Base-by-base conservation (phyloP, 1,140 invertebrate species). In the Drosophila rhopaloa region DNA sequence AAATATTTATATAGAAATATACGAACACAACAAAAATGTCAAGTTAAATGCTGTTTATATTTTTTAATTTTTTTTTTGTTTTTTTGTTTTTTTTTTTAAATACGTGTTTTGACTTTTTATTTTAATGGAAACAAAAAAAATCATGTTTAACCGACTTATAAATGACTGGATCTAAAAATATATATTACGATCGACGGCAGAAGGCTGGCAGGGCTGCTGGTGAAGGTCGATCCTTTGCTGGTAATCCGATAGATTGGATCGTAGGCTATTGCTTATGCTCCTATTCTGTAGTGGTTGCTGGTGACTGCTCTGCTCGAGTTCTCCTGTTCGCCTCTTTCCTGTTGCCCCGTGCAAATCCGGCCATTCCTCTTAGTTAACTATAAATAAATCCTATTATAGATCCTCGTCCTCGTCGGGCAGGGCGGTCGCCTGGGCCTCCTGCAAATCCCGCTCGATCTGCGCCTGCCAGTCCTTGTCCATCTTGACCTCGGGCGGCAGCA, bases 391-490 rank as follows among this genome's bases (percentile, higher is more conserved):
- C n/a, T n/a, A n/a, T 92, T 97, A 98, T 93, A 98, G 95, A 93
- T 99, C 98, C 94, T 98, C 98, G 93, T 99, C 98, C 91, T 99
- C 98, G 86, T 99, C 98, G 11, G 98, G 98, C 81, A 99, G 94
- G 57, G 97, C 97, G 40, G 97, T 97, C 91, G 98, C 96, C 93
- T 98, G 97, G 41, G 98, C 98, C 92, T 98, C 97, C 93, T 97
- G 96, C 88, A 99, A 96, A 94, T 99, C 99, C 81, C 97, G 96
- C 93, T 99, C 99, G 90, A 99, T 98, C 93, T 99, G 97, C 93
- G 96, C 95, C 83, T 98, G 96, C 96, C 98, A 97, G 89, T 96
- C 95, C 82, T 98, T 98, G 93, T 99, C 99, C 98, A 99, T 99
- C 54, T 96, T 96, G 44, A 99, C 97, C 94, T 99, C 99, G 77